A percentile compares a stretch with the other conserved stretches of the same genome.
Evolutionary conservation across 1,140 invertebrate genomes (phyloP).

Genomic region (Solenopsis invicta): DNA sequence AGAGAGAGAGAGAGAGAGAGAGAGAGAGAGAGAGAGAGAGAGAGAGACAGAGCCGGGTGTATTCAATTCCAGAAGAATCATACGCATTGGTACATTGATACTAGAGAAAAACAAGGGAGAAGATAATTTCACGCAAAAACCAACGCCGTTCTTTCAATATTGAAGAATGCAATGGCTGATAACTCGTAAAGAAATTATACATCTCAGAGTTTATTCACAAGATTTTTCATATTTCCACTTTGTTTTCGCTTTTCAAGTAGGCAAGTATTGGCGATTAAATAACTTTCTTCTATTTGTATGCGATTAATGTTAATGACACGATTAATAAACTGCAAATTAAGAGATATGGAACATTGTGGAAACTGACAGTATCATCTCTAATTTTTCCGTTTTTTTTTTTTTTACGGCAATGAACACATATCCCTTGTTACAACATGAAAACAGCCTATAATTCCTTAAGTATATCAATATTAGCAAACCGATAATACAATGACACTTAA

Average conservation of each 20-base stretch:
- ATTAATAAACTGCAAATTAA: not conserved
- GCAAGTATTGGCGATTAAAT: no score
- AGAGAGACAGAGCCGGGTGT: no score
- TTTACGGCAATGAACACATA: not conserved
- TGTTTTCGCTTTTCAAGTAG: no score
- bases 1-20: no score
- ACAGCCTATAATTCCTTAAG: not conserved
- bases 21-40: no score
- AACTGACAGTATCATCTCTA: not conserved
- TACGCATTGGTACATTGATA: not conserved
- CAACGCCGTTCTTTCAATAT: not conserved
- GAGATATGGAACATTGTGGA: not conserved
- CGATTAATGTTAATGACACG: not conserved
- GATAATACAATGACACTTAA: not conserved
- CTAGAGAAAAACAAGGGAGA: not conserved
- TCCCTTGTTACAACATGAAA: not conserved
- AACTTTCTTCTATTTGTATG: not conserved
- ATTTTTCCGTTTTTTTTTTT: conserved; percentile 13
- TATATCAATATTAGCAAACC: not conserved
- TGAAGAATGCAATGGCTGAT: no score
- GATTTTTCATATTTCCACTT: no score
- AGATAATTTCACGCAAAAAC: not conserved
- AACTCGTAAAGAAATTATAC: conserved; percentile 18
- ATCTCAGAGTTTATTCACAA: not conserved
- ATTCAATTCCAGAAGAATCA: not conserved